Evolutionary conservation across 2,888 invertebrate genomes (phyloP), one percentile per base, ranked within the genome.

Genomic region (Callosobruchus maculatus): DNA sequence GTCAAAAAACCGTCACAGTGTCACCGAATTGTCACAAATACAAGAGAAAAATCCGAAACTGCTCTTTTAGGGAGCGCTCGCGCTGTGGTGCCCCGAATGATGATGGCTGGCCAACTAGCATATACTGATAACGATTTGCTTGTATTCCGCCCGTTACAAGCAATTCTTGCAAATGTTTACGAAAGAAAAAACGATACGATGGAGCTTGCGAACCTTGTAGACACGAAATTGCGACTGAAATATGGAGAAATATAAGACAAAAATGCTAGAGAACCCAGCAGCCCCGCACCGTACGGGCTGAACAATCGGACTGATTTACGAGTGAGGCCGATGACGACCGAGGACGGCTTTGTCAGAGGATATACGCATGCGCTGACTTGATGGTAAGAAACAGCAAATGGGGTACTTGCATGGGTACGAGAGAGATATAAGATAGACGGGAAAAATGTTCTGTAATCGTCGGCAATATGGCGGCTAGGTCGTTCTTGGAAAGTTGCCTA

Each of bases 401-500:
- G 49, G 3, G 13, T 1, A 1, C 4, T 49, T 49, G 1, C 71
- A 22, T 66, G 4, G 68, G 71, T 72, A 73, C 70, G 75, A 74
- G 69, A 76, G 77, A 78, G 71, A 78, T 73, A 76, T 74, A 74
- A 21, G 20, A 71, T n/a, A 21, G 68, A 71, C 73, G 67, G 70
- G 67, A 78, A 80, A 80, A 79, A 73, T 79, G 79, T 78, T 76
- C 76, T 68, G 81, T 80, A 80, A 80, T 80, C 80, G 80, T 79
- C 78, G 81, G 81, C 80, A 49, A 49, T 49, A 49, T 49, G 49
- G 49, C 49, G 49, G 49, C 49, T 49, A 49, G 77, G 79, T 73
- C 76, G 77, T 75, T 78, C 79, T 80, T 81, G 79, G 79, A 81
- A 81, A 81, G 80, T 80, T 78, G 79, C 78, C 78, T 79, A 18